These are phyloP conservation scores for Abramis brama DNA, from an alignment of 2,113 vertebrate species.

Conservation along the genomic window DNA sequence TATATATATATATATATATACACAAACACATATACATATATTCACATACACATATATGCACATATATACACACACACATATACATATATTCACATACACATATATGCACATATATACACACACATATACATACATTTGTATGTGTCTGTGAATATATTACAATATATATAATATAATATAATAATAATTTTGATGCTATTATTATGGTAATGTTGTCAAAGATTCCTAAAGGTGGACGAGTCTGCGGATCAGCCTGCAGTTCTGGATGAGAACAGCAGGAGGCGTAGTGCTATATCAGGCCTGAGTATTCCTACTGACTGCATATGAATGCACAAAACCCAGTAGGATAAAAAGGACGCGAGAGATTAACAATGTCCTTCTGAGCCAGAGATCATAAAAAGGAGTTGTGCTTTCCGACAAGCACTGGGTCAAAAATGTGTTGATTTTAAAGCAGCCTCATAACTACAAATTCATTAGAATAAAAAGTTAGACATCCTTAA, in stretches of 20 bases:
- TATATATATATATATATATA: too few relatives aligned
- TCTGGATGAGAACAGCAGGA: constrained; percentile 48
- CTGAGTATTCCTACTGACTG: background rate
- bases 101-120: too few relatives aligned
- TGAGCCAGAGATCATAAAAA: background rate
- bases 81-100: too few relatives aligned
- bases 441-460: background rate
- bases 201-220: background rate
- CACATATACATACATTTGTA: too few relatives aligned
- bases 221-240: background rate
- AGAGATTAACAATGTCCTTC: background rate
- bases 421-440: background rate
- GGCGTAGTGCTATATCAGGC: constrained; percentile 30
- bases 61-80: too few relatives aligned
- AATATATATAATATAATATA: background rate
- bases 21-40: accelerated
- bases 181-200: background rate
- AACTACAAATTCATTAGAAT: constrained; percentile 11
- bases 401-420: background rate
- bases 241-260: background rate
- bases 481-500: background rate
- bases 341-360: background rate
- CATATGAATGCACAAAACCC: background rate
- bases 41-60: too few relatives aligned
- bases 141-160: too few relatives aligned